Percentiles rank a stretch among this genome's conserved stretches.
These are phyloP conservation scores for Operophtera brumata DNA, from an alignment of 2,888 invertebrate genomes.

Conservation along the genomic window DNA sequence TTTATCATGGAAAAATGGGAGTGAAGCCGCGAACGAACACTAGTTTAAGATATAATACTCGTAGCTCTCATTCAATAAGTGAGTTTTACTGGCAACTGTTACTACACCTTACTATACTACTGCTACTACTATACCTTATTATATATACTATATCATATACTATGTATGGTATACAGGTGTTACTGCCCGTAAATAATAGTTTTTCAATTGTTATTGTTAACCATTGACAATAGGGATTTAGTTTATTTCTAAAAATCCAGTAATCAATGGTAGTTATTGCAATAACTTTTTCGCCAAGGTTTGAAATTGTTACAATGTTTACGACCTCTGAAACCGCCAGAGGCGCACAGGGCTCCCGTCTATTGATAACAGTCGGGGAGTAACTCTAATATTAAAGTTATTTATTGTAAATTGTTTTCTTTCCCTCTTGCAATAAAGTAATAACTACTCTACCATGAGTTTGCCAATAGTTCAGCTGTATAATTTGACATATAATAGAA, in stretches of 20 bases:
- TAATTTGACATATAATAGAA: not conserved
- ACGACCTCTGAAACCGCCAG: slow-evolving; percentile 59
- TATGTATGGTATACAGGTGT: too few relatives aligned
- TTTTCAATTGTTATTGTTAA: too few relatives aligned
- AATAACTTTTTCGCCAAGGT: slow-evolving; percentile 11
- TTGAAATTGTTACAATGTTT: slow-evolving; percentile 46
- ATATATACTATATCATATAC: too few relatives aligned
- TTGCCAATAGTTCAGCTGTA: slow-evolving; percentile 6
- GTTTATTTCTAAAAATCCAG: not conserved
- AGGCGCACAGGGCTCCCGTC: slow-evolving; percentile 66
- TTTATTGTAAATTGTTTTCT: slow-evolving; percentile 77
- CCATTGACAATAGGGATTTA: not conserved
- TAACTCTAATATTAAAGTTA: slow-evolving; percentile 77
- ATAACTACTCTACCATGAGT: slow-evolving; percentile 36
- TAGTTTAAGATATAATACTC: too few relatives aligned
- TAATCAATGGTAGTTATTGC: not conserved
- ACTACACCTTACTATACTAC: too few relatives aligned
- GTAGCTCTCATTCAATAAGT: too few relatives aligned
- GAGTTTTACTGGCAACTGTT: too few relatives aligned
- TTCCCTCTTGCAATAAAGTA: slow-evolving; percentile 58
- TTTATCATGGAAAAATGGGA: too few relatives aligned
- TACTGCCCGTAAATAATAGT: too few relatives aligned
- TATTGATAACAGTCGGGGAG: slow-evolving; percentile 77
- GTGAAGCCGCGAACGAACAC: too few relatives aligned
- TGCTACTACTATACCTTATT: too few relatives aligned